Base-by-base conservation (phyloP, 2,113 vertebrate species). In the Festucalex cinctus region DNA sequence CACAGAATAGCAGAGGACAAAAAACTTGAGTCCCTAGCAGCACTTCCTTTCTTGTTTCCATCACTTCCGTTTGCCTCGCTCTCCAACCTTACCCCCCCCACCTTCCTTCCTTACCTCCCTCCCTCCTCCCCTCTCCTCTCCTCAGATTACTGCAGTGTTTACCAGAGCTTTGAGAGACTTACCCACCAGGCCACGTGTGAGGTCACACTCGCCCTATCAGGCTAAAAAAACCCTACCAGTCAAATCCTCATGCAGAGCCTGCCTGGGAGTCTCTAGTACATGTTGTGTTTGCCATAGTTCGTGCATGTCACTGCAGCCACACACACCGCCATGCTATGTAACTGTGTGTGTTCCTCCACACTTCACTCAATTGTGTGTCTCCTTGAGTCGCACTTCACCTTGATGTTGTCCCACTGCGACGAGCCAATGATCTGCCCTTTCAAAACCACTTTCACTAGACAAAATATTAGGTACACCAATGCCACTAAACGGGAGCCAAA, bases 101-200 rank as follows among this genome's bases (percentile, higher is more conserved):
- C 26, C 13, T 41, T 46, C 63, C 44, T 24, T 19, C 36, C 28
- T 6, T 32, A 22, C 43, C 1, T 1, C 43, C 28, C 28, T 32
- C 2, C 28, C n/a, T n/a, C 35, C 59, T 17, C 46, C 9, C 43
- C 28, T 6, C 17, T 41, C 59, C 19, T 28, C 74, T 68, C 65
- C 77, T 74, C 79, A 83, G 87, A 88, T 89, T 90, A 88, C 83
- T 81, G 86, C 86, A 73, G 82, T 86, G 85, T 87, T 88, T 87
- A 88, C 75, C 71, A 74, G 74, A 86, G 87, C 86, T 90, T 87
- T 88, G 73, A 76, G 70, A 86, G 83, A 85, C 85, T 88, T 86
- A 88, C 78, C 82, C 79, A 84, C 79, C 68, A 80, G 82, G 81
- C 80, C 76, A 81, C 63, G 76, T 81, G 76, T 86, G 82, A 84